These are phyloP conservation scores for Orientallactaga sibirica DNA, from an alignment of 2,797 vertebrate species.

Conservation along the genomic window DNA sequence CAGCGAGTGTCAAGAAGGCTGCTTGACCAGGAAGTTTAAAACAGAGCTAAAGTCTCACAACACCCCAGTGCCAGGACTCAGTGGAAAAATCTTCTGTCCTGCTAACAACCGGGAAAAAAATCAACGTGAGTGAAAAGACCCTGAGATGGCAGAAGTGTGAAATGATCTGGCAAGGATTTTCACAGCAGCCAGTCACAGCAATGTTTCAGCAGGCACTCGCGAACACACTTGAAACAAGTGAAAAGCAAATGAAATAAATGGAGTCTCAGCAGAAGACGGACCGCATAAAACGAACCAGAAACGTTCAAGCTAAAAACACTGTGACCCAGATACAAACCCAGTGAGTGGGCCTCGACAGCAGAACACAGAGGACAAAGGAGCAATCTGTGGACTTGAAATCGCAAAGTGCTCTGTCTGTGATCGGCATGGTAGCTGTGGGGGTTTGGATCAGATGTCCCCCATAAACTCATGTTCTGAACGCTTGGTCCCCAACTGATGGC, in stretches of 20 bases:
- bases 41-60: not conserved
- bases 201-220: not conserved
- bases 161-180: not conserved
- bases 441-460: too few relatives aligned
- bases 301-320: not conserved
- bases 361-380: not conserved
- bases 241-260: not conserved
- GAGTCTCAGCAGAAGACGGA: not conserved
- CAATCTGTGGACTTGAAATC: not conserved
- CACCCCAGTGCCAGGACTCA: not conserved
- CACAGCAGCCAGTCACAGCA: not conserved
- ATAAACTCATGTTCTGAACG: too few relatives aligned
- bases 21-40: not conserved
- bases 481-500: too few relatives aligned
- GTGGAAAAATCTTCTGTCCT: too few relatives aligned
- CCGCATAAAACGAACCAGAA: not conserved
- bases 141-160: not conserved
- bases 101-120: not conserved
- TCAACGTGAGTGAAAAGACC: not conserved
- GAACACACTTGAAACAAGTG: not conserved
- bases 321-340: not conserved
- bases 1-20: not conserved
- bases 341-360: not conserved
- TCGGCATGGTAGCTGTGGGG: too few relatives aligned
- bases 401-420: not conserved